Evolutionary conservation across 2,888 invertebrate genomes (phyloP).

Genomic region (Lampropteryx suffumata): DNA sequence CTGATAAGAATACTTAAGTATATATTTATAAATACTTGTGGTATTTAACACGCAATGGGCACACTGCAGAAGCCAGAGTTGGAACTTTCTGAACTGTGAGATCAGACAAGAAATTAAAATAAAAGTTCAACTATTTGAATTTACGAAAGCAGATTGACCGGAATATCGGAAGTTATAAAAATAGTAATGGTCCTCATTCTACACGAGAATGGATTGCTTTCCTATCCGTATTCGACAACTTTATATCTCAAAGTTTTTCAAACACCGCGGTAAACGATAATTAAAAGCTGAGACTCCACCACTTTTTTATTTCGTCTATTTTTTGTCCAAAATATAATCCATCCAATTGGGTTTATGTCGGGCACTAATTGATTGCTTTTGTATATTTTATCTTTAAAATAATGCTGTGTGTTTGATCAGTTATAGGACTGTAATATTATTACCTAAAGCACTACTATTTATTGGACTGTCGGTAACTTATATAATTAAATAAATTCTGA

Average conservation of each 20-base stretch:
- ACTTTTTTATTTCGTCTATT: slow-evolving; percentile 50
- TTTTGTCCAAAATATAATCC: slow-evolving; percentile 58
- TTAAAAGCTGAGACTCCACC: slow-evolving; percentile 67
- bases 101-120: not conserved
- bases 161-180: slow-evolving; percentile 20
- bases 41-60: no score
- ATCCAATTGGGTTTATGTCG: slow-evolving; percentile 60
- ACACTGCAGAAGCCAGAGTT: no score
- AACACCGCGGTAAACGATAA: slow-evolving; percentile 73
- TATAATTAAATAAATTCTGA: no score
- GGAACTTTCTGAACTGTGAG: no score
- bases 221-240: slow-evolving; percentile 52
- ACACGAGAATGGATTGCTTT: slow-evolving; percentile 30
- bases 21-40: no score
- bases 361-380: slow-evolving; percentile 72
- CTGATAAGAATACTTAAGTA: no score
- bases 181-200: slow-evolving; percentile 15
- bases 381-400: slow-evolving; percentile 47
- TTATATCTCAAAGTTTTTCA: slow-evolving; percentile 53
- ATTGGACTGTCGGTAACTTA: no score
- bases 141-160: no score
- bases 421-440: no score
- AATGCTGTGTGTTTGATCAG: slow-evolving; percentile 11
- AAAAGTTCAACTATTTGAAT: not conserved
- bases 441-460: no score